phyloP scores from a whole-genome alignment of 2,113 vertebrate species.

The Chloebia gouldiae region DNA sequence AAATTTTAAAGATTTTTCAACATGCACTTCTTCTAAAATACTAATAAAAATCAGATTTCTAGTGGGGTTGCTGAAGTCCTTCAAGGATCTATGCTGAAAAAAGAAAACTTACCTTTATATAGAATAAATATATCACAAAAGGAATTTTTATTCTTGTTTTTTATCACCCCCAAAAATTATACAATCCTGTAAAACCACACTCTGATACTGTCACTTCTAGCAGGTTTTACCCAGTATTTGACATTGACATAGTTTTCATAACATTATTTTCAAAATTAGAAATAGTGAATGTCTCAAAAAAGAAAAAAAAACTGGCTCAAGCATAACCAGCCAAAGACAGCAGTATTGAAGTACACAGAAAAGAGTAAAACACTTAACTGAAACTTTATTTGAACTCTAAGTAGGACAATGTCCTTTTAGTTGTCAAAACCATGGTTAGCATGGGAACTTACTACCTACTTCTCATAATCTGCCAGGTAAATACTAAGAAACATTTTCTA shows the following conservation, averaged over 20 bases:
- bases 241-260: constrained; percentile 58
- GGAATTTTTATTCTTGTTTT: constrained; percentile 59
- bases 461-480: not conserved
- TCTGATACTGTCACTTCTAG: not conserved
- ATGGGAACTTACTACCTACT: not conserved
- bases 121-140: constrained; percentile 3
- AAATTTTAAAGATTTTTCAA: not conserved
- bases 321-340: not conserved
- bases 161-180: constrained; percentile 51
- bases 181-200: constrained; percentile 28
- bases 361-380: constrained; percentile 1
- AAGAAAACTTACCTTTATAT: not conserved
- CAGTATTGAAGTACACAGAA: not conserved
- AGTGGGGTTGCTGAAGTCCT: not conserved
- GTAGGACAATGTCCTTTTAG: not conserved
- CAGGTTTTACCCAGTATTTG: constrained; percentile 56
- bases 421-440: not conserved
- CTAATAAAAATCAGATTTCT: not conserved
- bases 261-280: constrained; percentile 56
- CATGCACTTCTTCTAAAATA: not conserved
- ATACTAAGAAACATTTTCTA: not conserved
- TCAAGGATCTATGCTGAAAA: not conserved
- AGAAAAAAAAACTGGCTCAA: not conserved
- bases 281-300: constrained; percentile 8
- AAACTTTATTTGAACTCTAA: not conserved